Evolutionary conservation across 2,888 invertebrate genomes (phyloP).

Genomic region (Euspilapteryx auroguttella): DNA sequence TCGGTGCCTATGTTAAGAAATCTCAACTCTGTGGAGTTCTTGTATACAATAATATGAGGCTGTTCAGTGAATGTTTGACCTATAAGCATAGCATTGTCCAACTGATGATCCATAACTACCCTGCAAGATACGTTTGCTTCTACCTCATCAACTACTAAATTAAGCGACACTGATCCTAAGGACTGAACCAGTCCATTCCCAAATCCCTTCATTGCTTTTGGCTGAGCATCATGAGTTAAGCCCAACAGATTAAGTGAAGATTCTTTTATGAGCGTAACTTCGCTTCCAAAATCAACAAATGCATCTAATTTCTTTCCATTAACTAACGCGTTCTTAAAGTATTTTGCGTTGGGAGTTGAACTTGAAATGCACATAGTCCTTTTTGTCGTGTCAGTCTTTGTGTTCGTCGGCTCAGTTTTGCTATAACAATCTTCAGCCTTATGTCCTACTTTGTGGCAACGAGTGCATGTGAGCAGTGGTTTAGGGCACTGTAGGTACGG

Average conservation of each 20-base stretch:
- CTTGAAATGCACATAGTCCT: not conserved
- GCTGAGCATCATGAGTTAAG: not conserved
- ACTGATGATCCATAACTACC: constrained; percentile 1
- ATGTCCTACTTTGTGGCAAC: constrained; percentile 6
- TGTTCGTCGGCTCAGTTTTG: not conserved
- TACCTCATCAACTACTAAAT: constrained; percentile 1
- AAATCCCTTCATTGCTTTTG: constrained; percentile 3
- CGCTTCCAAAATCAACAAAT: too few species aligned
- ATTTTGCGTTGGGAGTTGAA: not conserved
- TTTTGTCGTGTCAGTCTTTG: too few species aligned
- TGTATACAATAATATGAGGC: constrained; percentile 1
- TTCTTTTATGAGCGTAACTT: constrained; percentile 2
- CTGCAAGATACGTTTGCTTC: not conserved
- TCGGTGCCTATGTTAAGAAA: too few species aligned
- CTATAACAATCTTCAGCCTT: not conserved
- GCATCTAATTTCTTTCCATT: constrained; percentile 1
- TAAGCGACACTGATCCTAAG: not conserved
- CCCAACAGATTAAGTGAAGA: not conserved
- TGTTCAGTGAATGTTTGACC: constrained; percentile 4
- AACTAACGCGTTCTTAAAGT: not conserved
- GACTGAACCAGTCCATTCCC: constrained; percentile 2
- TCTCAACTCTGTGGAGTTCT: too few species aligned
- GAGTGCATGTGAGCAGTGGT: constrained; percentile 7
- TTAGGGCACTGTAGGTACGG: constrained; percentile 8
- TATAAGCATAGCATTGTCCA: constrained; percentile 1